Conservation (phyloP, 2,113 vertebrate species). For the Gymnocephalus cernua region DNA sequence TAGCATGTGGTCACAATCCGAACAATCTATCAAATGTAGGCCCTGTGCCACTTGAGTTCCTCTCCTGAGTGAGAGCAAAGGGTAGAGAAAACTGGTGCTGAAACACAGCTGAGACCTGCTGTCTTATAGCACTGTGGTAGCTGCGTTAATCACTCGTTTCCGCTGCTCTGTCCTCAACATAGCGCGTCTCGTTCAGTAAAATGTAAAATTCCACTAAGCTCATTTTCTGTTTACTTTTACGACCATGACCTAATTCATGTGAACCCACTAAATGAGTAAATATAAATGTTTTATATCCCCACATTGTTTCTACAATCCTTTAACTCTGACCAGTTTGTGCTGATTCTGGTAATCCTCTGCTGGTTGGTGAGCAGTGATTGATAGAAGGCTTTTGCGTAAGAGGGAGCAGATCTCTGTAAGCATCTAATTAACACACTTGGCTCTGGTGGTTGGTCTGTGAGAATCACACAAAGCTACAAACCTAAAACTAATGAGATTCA, state of each 20-base stretch:
- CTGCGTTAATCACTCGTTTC: too few species aligned
- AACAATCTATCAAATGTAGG: too few species aligned
- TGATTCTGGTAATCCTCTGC: conserved; percentile 24
- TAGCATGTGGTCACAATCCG: too few species aligned
- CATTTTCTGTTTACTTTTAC: conserved; percentile 14
- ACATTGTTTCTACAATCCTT: conserved; percentile 34
- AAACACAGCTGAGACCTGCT: too few species aligned
- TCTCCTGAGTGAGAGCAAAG: too few species aligned
- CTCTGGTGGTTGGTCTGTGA: conserved; percentile 11
- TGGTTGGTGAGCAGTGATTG: conserved; percentile 7
- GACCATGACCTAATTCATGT: conserved; percentile 16
- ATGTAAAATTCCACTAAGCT: background rate
- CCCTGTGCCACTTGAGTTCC: too few species aligned
- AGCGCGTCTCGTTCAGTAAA: too few species aligned
- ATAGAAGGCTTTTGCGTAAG: background rate
- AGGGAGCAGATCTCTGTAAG: background rate
- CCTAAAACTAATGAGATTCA: background rate
- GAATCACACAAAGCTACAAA: conserved; percentile 11
- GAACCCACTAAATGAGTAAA: conserved; percentile 23
- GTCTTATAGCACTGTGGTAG: too few species aligned
- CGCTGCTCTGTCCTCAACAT: too few species aligned
- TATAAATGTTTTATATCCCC: conserved; percentile 34
- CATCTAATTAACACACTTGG: conserved; percentile 28
- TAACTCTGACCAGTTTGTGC: conserved; percentile 37
- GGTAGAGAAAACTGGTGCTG: too few species aligned